Evolutionary conservation across 2,888 invertebrate genomes (phyloP), one percentile per base, ranked within the genome.

Genomic region (Drosophila cognata): DNA sequence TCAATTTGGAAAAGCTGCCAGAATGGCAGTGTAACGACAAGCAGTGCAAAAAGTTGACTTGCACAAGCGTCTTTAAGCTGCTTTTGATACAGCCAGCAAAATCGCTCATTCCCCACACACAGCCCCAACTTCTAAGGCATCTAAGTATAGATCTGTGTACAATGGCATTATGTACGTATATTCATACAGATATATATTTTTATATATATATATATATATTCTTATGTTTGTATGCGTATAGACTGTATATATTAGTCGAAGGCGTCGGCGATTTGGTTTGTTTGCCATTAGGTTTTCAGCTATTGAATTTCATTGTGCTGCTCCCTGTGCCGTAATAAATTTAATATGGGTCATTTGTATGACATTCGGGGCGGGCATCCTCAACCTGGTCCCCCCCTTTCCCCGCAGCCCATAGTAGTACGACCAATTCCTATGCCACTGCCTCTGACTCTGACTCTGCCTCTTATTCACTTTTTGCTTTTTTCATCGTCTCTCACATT

Each of bases 301-400:
- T 83, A 86, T 86, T 87, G 90, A 83, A 90, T 87, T 90, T 90
- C 90, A 87, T 89, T 89, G 79, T 79, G 71, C 79, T 79, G 81
- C 84, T 86, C 75, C 77, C 74, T 69, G 57, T 64, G 84, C 81
- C 84, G 81, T 86, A 90, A 90, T 90, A 90, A 87, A 90, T 87
- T 87, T 90, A 87, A 89, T 90, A 90, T 88, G 90, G 87, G 87
- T 90, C 89, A 87, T 89, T 86, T 87, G 84, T 89, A 90, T 87
- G 87, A 87, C 90, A 87, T 88, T 88, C 68, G 33, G 79, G 77
- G 74, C 71, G 74, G 71, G 69, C 62, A 53, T 60, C 57, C 69
- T 55, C 50, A 52, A 43, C 53, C 55, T 35, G 36, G 10, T 1
- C 29, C 50, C 36, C 33, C 64, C 25, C 38, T 41, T 33, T 11